Evolutionary conservation across 37 sponge, comb jelly and placozoan species (phyloP).

Genomic region (Halichondria panicea): DNA sequence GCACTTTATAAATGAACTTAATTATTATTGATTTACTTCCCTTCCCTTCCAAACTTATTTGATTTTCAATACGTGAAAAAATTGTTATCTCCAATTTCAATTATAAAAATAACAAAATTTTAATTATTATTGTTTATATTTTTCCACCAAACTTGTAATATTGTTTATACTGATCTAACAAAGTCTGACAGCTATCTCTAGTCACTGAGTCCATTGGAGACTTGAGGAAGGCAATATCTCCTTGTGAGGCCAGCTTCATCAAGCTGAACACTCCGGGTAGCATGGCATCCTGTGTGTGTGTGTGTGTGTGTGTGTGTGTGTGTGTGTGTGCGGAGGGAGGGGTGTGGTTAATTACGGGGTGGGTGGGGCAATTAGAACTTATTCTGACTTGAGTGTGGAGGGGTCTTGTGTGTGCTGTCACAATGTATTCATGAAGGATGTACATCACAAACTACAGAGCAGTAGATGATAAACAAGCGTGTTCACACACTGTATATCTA

Average conservation of each 20-base stretch:
- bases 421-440: conserved; percentile 8
- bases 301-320: too few species aligned
- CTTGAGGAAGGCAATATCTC: conserved; percentile 47
- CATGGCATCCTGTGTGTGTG: conserved; percentile 27
- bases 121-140: too few species aligned
- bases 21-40: too few species aligned
- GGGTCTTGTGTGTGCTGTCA: background rate
- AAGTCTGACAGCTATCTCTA: conserved; percentile 28
- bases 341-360: too few species aligned
- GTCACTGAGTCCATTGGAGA: conserved; percentile 23
- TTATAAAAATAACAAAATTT: too few species aligned
- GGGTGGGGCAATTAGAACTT: background rate
- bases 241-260: conserved; percentile 16
- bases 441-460: conserved; percentile 15
- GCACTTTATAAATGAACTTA: too few species aligned
- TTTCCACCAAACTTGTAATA: conserved; percentile 45
- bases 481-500: background rate
- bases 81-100: too few species aligned
- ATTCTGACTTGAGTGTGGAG: conserved; percentile 13
- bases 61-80: too few species aligned
- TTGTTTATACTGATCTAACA: conserved; percentile 36
- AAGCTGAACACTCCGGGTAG: conserved; percentile 43
- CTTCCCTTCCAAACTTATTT: too few species aligned
- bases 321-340: too few species aligned
- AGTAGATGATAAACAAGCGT: background rate